phyloP scores from a whole-genome alignment of 2,888 invertebrate genomes.

The Himalopsyche tibetana region DNA sequence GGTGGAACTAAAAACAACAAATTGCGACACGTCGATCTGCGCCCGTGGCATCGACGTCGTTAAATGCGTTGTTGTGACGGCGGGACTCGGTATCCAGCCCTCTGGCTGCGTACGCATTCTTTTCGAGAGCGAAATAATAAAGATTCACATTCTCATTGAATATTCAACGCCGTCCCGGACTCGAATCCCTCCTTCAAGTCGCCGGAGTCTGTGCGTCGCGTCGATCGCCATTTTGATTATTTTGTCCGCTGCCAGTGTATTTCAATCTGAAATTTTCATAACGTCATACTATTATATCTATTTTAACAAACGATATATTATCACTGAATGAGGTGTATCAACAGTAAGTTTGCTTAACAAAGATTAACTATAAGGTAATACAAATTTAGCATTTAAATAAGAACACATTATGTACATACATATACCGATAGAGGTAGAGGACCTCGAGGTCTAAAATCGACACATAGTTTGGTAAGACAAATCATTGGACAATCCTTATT shows the following conservation, averaged over 20 bases:
- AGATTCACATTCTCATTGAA: conserved; percentile 20
- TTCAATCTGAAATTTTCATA: background rate
- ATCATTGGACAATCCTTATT: too few relatives aligned
- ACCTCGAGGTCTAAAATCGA: too few relatives aligned
- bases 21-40: conserved; percentile 3
- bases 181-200: background rate
- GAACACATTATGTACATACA: too few relatives aligned
- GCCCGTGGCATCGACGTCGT: conserved; percentile 8
- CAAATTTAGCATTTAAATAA: too few relatives aligned
- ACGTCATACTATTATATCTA: too few relatives aligned
- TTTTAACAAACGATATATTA: too few relatives aligned
- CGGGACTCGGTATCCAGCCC: background rate
- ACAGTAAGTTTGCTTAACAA: too few relatives aligned
- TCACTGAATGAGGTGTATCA: too few relatives aligned
- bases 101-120: conserved; percentile 7
- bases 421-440: too few relatives aligned
- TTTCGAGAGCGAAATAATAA: conserved; percentile 16
- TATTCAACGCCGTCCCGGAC: conserved; percentile 9
- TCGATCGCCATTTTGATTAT: background rate
- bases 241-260: background rate
- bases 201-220: background rate
- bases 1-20: conserved; percentile 4
- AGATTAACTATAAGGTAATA: too few relatives aligned
- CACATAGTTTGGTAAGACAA: too few relatives aligned
- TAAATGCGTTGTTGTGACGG: conserved; percentile 21